Base-by-base conservation (phyloP, 2,113 vertebrate species). In the Sceloporus tristichus region DNA sequence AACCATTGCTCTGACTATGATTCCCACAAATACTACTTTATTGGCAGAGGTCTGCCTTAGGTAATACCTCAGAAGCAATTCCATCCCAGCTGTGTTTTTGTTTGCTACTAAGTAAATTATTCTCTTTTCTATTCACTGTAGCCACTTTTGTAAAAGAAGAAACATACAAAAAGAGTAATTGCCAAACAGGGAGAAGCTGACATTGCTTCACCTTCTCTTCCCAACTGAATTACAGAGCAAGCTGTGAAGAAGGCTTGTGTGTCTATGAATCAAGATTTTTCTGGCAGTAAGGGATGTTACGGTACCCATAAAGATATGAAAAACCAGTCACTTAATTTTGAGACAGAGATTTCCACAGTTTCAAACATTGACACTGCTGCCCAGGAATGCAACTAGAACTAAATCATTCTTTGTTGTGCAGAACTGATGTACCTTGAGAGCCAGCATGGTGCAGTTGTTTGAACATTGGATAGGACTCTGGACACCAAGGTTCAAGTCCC, bases 81-180 rank as follows among this genome's bases (percentile, higher is more conserved):
- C 74, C 11, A 84, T 74, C 92, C 9, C 87, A 53, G 68, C 87
- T 79, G 86, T 87, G 65, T 13, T 90, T 91, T 38, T 90, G 82
- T 16, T 86, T 80, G 7, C 38, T 83, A 23, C 88, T 92, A 90
- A 80, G 89, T 88, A 92, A 93, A 94, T 92, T 91, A 84, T 85
- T 65, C 68, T 65, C 79, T 91, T 79, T 89, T 23, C 62, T 23
- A 81, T 92, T 92, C 85, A 62, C 59, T 78, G 66, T 62, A 85
- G 68, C 85, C 83, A 8, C 76, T 90, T 92, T 92, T 88, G 23
- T 9, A 76, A 93, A 91, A 93, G 86, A 27, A 89, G 84, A 82
- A 11, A 79, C 84, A 62, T 76, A 42, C 4, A 73, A 38, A 40
- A 62, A 81, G 1, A 75, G 79, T 84, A 90, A 85, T 88, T 89